Conservation (phyloP, 2,113 vertebrate genomes). For the Sisor rabdophorus region DNA sequence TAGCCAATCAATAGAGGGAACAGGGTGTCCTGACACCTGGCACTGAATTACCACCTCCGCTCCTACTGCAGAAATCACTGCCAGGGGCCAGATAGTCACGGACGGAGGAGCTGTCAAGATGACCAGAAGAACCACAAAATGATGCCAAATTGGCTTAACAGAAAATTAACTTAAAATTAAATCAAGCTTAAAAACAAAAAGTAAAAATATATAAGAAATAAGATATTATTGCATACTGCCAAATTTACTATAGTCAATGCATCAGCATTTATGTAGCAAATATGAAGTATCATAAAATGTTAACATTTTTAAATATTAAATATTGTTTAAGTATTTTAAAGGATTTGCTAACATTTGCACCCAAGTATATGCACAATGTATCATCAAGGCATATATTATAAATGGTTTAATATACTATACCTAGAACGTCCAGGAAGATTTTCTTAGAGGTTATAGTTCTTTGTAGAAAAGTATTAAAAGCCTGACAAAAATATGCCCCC, state of each 20-base stretch:
- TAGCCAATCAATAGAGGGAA: conserved; percentile 66
- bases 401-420: conserved; percentile 47
- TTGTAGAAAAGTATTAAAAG: conserved; percentile 60
- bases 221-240: not conserved
- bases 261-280: not conserved
- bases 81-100: conserved; percentile 62
- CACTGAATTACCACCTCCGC: conserved; percentile 65
- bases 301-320: no score
- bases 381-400: not conserved
- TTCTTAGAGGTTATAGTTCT: conserved; percentile 62
- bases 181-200: not conserved
- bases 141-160: not conserved
- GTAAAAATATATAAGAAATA: not conserved
- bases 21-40: conserved; percentile 66
- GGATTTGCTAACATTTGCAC: not conserved
- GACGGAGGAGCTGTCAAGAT: conserved; percentile 62
- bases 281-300: not conserved
- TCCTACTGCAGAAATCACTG: conserved; percentile 61
- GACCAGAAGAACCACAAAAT: conserved; percentile 23
- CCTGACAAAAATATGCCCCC: conserved; percentile 70
- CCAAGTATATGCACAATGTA: not conserved
- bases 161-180: no score
- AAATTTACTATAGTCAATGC: no score
- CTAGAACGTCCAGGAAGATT: conserved; percentile 62
- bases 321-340: not conserved